Base-by-base conservation (phyloP, 2,113 vertebrate genomes). In the Xiphophorus hellerii region DNA sequence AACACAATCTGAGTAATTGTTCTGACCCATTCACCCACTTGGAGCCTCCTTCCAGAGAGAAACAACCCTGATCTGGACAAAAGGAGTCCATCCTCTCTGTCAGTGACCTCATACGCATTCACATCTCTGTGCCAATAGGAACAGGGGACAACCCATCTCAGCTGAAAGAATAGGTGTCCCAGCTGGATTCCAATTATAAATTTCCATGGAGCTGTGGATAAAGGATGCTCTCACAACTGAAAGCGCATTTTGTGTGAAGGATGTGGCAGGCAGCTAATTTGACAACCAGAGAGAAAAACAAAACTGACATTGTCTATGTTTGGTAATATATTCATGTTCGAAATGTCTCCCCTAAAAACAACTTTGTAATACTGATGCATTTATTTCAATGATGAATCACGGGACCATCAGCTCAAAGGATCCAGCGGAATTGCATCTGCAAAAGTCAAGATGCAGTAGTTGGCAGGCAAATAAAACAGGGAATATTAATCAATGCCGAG, bases 401-500 rank as follows among this genome's bases (percentile, higher is more conserved):
- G 76, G 74, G 83, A 69, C 71, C 77, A 75, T 88, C 87, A 71
- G 81, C 83, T 87, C 84, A 71, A 66, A 77, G 74, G 78, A 83
- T 82, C 80, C 81, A 68, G 84, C 65, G 68, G 81, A 90, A 92
- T 89, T 84, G 82, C 35, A 85, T 82, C 75, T 76, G 74, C 80
- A 77, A 73, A 28, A 86, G 84, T 87, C 81, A 82, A 66, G 85
- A 71, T 62, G 14, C 84, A 66, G 85, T 60, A 73, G 74, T 78
- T 80, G 73, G 86, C 81, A 87, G 90, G 83, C 84, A 90, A 89
- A 90, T 88, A 76, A 84, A 84, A 77, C 76, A 65, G 69, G 68
- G 82, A 74, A 79, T 76, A 87, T 93, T 90, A 89, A 92, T 91
- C 85, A 89, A 90, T 90, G 84, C 65, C 42, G n/a, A 69, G 78